Conservation (phyloP, 2,113 vertebrate genomes). For the Nothocercus nigrocapillus region DNA sequence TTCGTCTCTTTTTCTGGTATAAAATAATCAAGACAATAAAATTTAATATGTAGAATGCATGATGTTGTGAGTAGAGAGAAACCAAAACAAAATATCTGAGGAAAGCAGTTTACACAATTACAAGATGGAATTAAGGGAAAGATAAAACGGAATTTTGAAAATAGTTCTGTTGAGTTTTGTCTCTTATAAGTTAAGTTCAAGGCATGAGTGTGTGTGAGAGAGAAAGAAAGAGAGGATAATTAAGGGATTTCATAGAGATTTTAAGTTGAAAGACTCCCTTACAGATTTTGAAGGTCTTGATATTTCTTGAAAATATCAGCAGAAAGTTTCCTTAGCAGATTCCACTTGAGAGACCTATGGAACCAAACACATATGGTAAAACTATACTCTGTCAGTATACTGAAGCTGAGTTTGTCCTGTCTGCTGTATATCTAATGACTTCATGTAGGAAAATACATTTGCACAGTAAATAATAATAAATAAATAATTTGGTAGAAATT, state of each 20-base stretch:
- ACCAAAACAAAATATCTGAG: background rate
- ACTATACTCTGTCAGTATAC: background rate
- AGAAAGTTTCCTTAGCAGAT: conserved; percentile 85
- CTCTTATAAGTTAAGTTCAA: background rate
- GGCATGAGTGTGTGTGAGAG: background rate
- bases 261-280: conserved; percentile 71
- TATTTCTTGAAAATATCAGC: conserved; percentile 86
- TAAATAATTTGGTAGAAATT: background rate
- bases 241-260: background rate
- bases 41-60: background rate
- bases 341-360: conserved; percentile 89
- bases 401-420: background rate
- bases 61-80: background rate
- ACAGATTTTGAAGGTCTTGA: conserved; percentile 89
- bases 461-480: background rate
- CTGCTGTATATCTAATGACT: background rate
- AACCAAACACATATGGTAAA: conserved; percentile 14
- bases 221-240: background rate
- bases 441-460: background rate
- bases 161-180: background rate
- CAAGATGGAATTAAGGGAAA: background rate
- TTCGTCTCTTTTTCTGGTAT: background rate
- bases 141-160: background rate
- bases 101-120: background rate
- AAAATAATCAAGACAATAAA: background rate